Evolutionary conservation across 2,113 vertebrate genomes (phyloP), one percentile per base, ranked within the genome.

Genomic region (Syrmaticus mikado): DNA sequence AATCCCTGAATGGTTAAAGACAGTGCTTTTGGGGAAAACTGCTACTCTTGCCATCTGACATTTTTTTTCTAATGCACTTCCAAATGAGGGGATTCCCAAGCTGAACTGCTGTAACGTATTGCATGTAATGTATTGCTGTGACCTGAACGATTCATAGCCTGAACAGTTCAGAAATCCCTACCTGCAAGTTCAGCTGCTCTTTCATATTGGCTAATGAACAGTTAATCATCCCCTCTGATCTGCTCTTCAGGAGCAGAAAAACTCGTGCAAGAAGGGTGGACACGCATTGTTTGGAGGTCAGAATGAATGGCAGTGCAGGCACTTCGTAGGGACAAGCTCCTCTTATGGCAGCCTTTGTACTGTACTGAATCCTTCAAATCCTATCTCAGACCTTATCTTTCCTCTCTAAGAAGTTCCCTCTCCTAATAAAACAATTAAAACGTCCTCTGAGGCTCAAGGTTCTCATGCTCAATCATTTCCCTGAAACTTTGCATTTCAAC

Each of bases 1-100:
- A 71, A 43, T 43, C 28, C 81, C n/a, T 82, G 86, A 87, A 94
- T 65, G 71, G 66, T 89, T 95, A 88, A 91, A 95, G 12, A 9
- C n/a, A n/a, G 72, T 83, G 81, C 66, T 84, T 87, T 61, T 11
- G 72, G 53, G 64, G 58, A 58, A 88, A 88, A 80, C 53, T 53
- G 68, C 92, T 79, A 66, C 58, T 34, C 38, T 62, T 65, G 67
- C 14, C 15, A 70, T 32, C 48, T 60, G 45, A 25, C 18, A 10
- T 34, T 28, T 55, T 67, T 90, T 65, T 58, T 52, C 13, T 41
- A 61, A 74, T 4, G 8, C 1, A 13, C 30, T 65, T 71, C 20
- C n/a, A 70, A 82, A 70, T 24, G 38, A 43, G 13, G 27, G 30
- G 48, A 78, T 92, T 12, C 43, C 32, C 27, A 57, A 21, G 55